A percentile compares a stretch with the other conserved stretches of the same genome.
Conservation (phyloP, 2,113 vertebrate species). For the Corythaixoides concolor region DNA sequence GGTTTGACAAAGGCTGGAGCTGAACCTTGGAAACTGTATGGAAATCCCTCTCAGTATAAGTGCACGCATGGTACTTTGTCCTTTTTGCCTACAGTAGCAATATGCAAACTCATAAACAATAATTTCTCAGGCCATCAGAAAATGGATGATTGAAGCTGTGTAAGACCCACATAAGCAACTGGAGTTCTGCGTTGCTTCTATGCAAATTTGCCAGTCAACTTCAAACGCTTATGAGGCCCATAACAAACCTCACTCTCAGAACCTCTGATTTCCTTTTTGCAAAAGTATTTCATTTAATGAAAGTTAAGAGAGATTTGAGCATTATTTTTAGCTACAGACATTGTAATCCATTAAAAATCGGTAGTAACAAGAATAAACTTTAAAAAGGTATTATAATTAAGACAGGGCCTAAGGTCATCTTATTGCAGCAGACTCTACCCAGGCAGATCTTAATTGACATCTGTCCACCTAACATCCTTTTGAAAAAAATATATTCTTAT, state of each 20-base stretch:
- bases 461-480: background rate
- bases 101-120: background rate
- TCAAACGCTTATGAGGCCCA: background rate
- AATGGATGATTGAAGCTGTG: background rate
- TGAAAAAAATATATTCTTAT: background rate
- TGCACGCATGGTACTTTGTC: accelerated
- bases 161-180: background rate
- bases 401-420: background rate
- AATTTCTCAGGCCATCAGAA: background rate
- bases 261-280: background rate
- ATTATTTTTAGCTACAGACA: background rate
- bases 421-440: background rate
- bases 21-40: background rate
- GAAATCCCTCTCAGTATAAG: background rate
- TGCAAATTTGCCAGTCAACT: background rate
- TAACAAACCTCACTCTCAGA: background rate
- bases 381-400: background rate
- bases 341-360: background rate
- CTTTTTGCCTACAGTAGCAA: background rate
- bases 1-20: background rate
- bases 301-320: background rate
- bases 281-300: background rate
- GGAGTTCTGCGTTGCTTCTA: background rate
- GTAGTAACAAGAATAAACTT: background rate
- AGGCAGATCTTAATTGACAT: background rate